These are phyloP conservation scores for Heliconius sara DNA, from an alignment of 2,888 invertebrate species.

Conservation along the genomic window DNA sequence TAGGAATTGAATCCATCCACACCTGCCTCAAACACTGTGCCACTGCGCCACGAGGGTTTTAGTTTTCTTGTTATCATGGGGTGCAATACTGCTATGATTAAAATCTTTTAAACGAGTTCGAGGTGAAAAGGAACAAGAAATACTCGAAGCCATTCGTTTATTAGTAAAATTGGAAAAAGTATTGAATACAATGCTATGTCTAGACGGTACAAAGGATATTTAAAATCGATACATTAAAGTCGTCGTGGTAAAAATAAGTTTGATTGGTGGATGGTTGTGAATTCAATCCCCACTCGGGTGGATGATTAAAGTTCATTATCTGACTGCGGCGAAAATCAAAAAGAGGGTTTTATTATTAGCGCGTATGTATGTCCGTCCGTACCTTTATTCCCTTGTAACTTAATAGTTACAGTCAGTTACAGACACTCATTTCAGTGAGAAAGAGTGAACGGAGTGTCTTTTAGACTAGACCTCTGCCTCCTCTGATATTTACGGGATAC, in stretches of 20 bases:
- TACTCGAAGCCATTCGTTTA: constrained; percentile 13
- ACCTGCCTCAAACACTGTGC: background rate
- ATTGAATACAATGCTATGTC: background rate
- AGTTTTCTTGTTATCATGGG: background rate
- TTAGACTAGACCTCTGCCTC: background rate
- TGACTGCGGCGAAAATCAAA: too few species aligned
- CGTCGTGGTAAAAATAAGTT: background rate
- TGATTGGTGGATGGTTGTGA: background rate
- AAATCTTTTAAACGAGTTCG: constrained; percentile 1
- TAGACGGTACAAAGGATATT: background rate
- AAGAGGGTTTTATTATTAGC: too few species aligned
- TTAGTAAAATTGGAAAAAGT: constrained; percentile 9
- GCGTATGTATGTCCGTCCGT: too few species aligned
- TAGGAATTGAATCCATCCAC: background rate
- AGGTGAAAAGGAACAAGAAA: background rate
- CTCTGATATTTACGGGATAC: too few species aligned
- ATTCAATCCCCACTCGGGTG: background rate
- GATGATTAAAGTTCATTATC: background rate
- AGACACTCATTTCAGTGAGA: too few species aligned
- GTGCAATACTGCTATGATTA: background rate
- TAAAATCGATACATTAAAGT: background rate
- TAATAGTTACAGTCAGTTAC: too few species aligned
- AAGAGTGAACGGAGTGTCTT: too few species aligned
- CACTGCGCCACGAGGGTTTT: background rate
- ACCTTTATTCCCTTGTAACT: too few species aligned